Evolutionary conservation across 37 sponge, comb jelly and placozoan genomes (phyloP).

Genomic region (Axinella damicornis): DNA sequence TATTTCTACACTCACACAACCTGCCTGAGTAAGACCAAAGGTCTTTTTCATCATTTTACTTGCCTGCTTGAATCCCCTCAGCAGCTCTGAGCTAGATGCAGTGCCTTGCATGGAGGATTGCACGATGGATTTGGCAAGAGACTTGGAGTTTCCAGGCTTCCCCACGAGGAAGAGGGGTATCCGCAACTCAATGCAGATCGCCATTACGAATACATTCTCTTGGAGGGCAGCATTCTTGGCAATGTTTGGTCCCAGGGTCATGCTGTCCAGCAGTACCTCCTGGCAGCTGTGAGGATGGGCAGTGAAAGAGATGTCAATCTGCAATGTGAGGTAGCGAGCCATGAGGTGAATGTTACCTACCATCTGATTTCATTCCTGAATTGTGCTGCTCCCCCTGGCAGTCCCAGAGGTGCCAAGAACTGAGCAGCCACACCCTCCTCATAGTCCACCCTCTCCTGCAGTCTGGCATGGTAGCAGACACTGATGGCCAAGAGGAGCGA

Average conservation of each 20-base stretch:
- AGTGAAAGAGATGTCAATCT: no score
- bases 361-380: slow-evolving; percentile 69
- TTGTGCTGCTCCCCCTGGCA: slow-evolving; percentile 51
- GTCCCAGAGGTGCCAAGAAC: slow-evolving; percentile 48
- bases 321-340: no score
- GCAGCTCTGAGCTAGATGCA: slow-evolving; percentile 56
- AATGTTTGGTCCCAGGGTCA: slow-evolving; percentile 82
- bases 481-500: slow-evolving; percentile 61
- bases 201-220: slow-evolving; percentile 97
- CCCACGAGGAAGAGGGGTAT: slow-evolving; percentile 94
- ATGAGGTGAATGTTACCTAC: not conserved
- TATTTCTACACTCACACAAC: no score
- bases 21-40: no score
- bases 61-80: slow-evolving; percentile 78
- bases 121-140: slow-evolving; percentile 88
- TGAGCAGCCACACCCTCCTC: slow-evolving; percentile 34
- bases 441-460: slow-evolving; percentile 72
- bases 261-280: slow-evolving; percentile 77
- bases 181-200: slow-evolving; percentile 87
- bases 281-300: slow-evolving; percentile 64
- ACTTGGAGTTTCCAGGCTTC: slow-evolving; percentile 95
- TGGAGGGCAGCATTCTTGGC: slow-evolving; percentile 87
- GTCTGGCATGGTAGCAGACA: slow-evolving; percentile 85
- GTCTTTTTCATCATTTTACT: slow-evolving; percentile 15
- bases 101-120: slow-evolving; percentile 84